These are phyloP conservation scores for Bos indicus DNA, from an alignment of 2,113 vertebrate genomes.

Conservation along the genomic window DNA sequence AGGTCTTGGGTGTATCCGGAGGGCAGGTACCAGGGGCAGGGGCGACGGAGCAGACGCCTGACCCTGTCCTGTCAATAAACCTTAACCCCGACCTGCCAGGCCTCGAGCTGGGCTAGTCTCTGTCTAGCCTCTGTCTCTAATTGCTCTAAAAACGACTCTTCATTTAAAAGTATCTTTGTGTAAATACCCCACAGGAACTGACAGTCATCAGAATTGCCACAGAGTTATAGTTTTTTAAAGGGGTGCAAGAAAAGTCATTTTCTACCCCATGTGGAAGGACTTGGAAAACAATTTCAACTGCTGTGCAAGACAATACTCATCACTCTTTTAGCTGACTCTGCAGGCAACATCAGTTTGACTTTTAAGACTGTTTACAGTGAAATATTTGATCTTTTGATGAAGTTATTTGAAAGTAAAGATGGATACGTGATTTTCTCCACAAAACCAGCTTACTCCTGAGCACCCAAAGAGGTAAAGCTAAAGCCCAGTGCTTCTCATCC, in stretches of 20 bases:
- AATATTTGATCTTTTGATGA: slow-evolving; percentile 55
- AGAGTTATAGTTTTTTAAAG: slow-evolving; percentile 40
- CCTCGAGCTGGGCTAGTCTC: slow-evolving; percentile 42
- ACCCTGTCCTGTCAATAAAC: slow-evolving; percentile 71
- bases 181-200: slow-evolving; percentile 64
- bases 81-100: slow-evolving; percentile 59
- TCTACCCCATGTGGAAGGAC: slow-evolving; percentile 32
- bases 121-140: slow-evolving; percentile 63
- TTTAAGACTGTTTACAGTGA: slow-evolving; percentile 47
- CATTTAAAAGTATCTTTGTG: slow-evolving; percentile 68
- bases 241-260: slow-evolving; percentile 25
- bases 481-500: neutral
- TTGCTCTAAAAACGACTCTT: slow-evolving; percentile 66
- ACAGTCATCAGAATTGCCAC: slow-evolving; percentile 51
- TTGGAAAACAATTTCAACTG: slow-evolving; percentile 42
- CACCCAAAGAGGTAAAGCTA: neutral
- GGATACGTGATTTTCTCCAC: neutral
- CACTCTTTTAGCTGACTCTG: slow-evolving; percentile 23
- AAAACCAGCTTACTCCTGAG: slow-evolving; percentile 3
- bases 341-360: slow-evolving; percentile 55
- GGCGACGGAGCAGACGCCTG: slow-evolving; percentile 28
- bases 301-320: neutral
- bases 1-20: slow-evolving; percentile 62
- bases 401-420: slow-evolving; percentile 50
- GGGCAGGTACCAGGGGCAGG: slow-evolving; percentile 59